These are phyloP conservation scores for Macrosoma leucophasiata DNA, from an alignment of 2,888 invertebrate genomes.

Conservation along the genomic window DNA sequence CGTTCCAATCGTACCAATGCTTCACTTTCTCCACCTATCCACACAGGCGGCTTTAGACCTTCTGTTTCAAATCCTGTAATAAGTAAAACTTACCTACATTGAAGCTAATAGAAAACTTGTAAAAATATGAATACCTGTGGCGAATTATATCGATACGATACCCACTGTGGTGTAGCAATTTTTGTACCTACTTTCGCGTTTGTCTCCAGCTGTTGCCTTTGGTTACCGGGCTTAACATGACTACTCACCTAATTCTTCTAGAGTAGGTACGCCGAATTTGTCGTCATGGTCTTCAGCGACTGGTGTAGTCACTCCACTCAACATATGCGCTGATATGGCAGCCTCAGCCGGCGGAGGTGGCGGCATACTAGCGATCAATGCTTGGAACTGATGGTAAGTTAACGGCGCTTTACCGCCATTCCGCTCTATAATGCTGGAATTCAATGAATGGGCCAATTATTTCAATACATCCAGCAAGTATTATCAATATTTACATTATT, in stretches of 20 bases:
- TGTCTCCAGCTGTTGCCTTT: too few species aligned
- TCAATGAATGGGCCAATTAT: background rate
- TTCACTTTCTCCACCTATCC: constrained; percentile 88
- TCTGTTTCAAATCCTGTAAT: constrained; percentile 85
- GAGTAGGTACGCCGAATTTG: constrained; percentile 87
- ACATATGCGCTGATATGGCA: constrained; percentile 66
- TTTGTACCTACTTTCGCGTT: too few species aligned
- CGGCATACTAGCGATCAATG: constrained; percentile 84
- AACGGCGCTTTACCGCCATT: constrained; percentile 88
- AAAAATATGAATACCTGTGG: too few species aligned
- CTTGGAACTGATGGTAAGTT: constrained; percentile 92
- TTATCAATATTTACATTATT: too few species aligned
- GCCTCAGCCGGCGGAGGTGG: constrained; percentile 81
- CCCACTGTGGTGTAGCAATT: too few species aligned
- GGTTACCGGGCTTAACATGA: too few species aligned
- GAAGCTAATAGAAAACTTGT: background rate
- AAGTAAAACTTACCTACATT: constrained; percentile 5
- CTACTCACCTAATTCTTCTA: constrained; percentile 85
- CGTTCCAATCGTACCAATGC: constrained; percentile 83
- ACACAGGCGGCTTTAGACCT: constrained; percentile 80
- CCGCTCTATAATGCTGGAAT: constrained; percentile 82
- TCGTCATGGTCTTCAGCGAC: constrained; percentile 86
- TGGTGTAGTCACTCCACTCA: constrained; percentile 81
- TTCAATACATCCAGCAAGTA: too few species aligned
- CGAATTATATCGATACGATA: too few species aligned